A percentile compares a stretch with the other conserved stretches of the same genome.
Conservation (phyloP, 2,888 invertebrate species). For the Plebejus anna region DNA sequence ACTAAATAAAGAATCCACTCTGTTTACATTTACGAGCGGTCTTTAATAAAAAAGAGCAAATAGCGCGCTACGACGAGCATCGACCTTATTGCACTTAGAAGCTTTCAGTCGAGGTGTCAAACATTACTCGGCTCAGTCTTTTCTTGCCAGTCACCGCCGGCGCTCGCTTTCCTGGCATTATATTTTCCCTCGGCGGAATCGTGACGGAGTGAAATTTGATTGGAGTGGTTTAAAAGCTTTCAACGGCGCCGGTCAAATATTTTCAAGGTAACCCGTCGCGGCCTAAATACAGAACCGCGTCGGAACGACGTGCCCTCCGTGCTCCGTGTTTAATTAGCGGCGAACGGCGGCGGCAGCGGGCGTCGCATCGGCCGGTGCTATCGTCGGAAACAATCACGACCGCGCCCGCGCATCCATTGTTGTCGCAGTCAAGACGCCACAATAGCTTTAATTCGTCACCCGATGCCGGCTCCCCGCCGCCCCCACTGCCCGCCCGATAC, state of each 20-base stretch:
- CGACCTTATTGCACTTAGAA: slow-evolving; percentile 59
- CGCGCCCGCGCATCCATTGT: slow-evolving; percentile 60
- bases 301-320: slow-evolving; percentile 78
- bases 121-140: slow-evolving; percentile 56
- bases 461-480: slow-evolving; percentile 54
- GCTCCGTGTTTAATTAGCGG: slow-evolving; percentile 77
- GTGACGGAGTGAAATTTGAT: slow-evolving; percentile 50
- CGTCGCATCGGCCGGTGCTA: slow-evolving; percentile 68
- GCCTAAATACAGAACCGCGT: slow-evolving; percentile 69
- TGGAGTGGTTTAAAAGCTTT: slow-evolving; percentile 42
- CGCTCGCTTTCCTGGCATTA: slow-evolving; percentile 49
- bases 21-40: slow-evolving; percentile 20
- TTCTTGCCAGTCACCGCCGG: slow-evolving; percentile 56
- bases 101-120: slow-evolving; percentile 60
- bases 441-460: slow-evolving; percentile 76
- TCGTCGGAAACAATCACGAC: slow-evolving; percentile 74
- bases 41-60: slow-evolving; percentile 28
- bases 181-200: slow-evolving; percentile 49
- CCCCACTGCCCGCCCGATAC: neutral
- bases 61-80: slow-evolving; percentile 43
- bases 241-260: slow-evolving; percentile 56
- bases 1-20: neutral
- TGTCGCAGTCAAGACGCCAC: slow-evolving; percentile 73
- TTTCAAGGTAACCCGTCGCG: slow-evolving; percentile 68
- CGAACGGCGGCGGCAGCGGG: slow-evolving; percentile 1